Conservation (phyloP, 2,888 invertebrate genomes). For the Antitype chi region DNA sequence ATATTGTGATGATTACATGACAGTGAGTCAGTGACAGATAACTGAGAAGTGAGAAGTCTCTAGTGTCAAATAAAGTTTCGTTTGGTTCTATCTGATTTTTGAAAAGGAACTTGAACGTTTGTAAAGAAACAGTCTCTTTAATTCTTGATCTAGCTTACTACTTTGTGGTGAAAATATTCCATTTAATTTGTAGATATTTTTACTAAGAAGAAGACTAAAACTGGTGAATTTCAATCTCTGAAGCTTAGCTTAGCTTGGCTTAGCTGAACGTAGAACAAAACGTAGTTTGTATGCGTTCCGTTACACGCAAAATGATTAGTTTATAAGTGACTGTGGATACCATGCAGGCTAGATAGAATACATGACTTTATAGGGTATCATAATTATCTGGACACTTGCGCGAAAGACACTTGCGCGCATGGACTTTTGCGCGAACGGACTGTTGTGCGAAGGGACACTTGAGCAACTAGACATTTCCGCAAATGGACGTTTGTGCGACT, state of each 20-base stretch:
- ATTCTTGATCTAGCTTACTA: neutral
- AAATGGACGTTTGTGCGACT: too few relatives aligned
- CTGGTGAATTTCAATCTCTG: neutral
- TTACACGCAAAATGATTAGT: neutral
- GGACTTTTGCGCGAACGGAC: too few relatives aligned
- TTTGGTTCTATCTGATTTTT: accelerated
- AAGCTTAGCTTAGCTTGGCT: too few relatives aligned
- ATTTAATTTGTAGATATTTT: neutral
- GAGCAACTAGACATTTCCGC: too few relatives aligned
- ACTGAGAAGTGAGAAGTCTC: too few relatives aligned
- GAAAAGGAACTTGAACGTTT: conserved; percentile 13
- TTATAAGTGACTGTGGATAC: neutral
- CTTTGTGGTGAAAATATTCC: too few relatives aligned
- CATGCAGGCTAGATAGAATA: too few relatives aligned
- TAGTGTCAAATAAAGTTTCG: conserved; percentile 1
- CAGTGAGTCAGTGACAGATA: conserved; percentile 36
- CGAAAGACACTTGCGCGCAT: too few relatives aligned
- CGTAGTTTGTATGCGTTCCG: conserved; percentile 14
- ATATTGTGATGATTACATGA: conserved; percentile 52
- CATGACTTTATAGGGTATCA: too few relatives aligned
- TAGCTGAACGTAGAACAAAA: conserved; percentile 13
- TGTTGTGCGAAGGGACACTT: too few relatives aligned
- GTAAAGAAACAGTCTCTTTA: neutral
- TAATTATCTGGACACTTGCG: too few relatives aligned
- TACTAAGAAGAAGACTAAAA: neutral